Evolutionary conservation across 2,113 vertebrate genomes (phyloP), one percentile per base, ranked within the genome.

Genomic region (Oriolus oriolus): DNA sequence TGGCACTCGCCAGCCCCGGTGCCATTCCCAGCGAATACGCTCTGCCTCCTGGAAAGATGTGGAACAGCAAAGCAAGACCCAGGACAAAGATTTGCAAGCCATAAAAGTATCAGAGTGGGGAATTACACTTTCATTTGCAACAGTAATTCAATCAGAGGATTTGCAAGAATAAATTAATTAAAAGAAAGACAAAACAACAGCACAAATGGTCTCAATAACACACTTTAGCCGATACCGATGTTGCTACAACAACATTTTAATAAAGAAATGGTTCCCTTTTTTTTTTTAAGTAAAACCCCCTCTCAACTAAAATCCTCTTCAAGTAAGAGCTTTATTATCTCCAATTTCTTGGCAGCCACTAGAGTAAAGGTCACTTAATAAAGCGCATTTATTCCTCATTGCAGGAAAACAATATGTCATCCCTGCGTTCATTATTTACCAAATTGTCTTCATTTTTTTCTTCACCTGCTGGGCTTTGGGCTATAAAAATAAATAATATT

Each of bases 381-480:
- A 98, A 98, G 96, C 96, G 94, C 82, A 94, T 97, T 98, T 97
- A 98, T 98, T 97, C 98, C 95, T 98, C 95, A 96, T 97, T 96
- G 84, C 92, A 95, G 95, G 80, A 97, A 98, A 98, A 98, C 97
- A 97, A 94, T 98, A 98, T 98, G 96, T 98, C 97, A 98, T 97
- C 90, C 69, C 74, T 89, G 84, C 86, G 94, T 97, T 97, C 97
- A 98, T 98, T 98, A 98, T 98, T 98, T 97, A 98, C 96, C 94
- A 97, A 97, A 98, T 98, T 98, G 97, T 98, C 97, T 96, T 98
- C 97, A 98, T 98, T 98, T 98, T 97, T 97, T 96, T 95, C 97
- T 98, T 97, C 86, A 97, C 97, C 97, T 97, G 95, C 97, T 97
- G 77, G 71, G 90, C 88, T 98, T 96, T 85, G 68, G 84, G 95